Evolutionary conservation across 92 coral and sea anemone species (phyloP).

Genomic region (Epizoanthus ramosus): DNA sequence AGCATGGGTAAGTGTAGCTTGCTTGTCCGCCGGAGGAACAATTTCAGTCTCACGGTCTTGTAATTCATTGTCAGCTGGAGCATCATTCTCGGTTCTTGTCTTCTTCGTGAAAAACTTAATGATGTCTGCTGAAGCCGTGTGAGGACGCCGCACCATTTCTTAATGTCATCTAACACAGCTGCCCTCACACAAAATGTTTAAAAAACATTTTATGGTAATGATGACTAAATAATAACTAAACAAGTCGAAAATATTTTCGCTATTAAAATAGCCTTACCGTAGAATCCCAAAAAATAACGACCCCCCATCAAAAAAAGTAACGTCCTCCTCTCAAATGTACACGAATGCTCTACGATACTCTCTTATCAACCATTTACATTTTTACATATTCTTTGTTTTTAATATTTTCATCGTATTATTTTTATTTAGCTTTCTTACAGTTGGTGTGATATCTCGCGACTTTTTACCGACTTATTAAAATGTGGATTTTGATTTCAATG

Average conservation of each 20-base stretch:
- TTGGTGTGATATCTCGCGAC: too few relatives aligned
- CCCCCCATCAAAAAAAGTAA: slow-evolving; percentile 4
- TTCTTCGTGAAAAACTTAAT: slow-evolving; percentile 12
- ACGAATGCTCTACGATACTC: slow-evolving; percentile 11
- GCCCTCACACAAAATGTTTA: slow-evolving; percentile 21
- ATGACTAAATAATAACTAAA: too few relatives aligned
- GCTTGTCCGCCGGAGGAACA: slow-evolving; percentile 13
- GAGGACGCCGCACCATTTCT: slow-evolving; percentile 20
- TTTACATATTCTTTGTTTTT: too few relatives aligned
- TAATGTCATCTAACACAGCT: slow-evolving; percentile 31
- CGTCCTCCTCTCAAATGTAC: slow-evolving; percentile 13
- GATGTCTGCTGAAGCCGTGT: slow-evolving; percentile 36
- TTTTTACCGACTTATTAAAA: too few relatives aligned
- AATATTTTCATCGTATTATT: too few relatives aligned
- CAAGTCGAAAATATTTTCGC: slow-evolving; percentile 10
- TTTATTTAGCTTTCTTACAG: too few relatives aligned
- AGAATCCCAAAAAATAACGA: slow-evolving; percentile 21
- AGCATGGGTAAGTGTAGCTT: slow-evolving; percentile 31
- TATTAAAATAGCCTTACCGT: slow-evolving; percentile 12
- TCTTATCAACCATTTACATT: neutral
- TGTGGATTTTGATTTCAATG: neutral
- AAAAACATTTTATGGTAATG: slow-evolving; percentile 25
- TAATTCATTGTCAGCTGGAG: slow-evolving; percentile 34
- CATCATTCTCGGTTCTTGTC: slow-evolving; percentile 31
- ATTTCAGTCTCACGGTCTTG: slow-evolving; percentile 24